Conservation (phyloP, 2,888 invertebrate genomes). For the Drosophila dives region DNA sequence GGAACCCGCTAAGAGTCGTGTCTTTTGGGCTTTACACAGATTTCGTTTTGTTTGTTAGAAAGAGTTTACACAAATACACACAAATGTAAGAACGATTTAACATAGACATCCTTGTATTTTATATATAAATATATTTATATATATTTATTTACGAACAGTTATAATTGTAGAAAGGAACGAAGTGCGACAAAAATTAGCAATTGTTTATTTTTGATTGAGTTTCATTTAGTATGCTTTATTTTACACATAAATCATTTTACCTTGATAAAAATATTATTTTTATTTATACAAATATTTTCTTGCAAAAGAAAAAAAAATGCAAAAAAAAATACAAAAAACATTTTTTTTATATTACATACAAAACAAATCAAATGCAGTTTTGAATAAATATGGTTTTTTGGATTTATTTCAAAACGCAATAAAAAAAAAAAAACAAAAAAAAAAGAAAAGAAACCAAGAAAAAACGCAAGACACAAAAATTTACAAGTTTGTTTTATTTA, state of each 20-base stretch:
- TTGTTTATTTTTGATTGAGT: constrained; percentile 55
- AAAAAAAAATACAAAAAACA: constrained; percentile 45
- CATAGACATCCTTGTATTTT: constrained; percentile 16
- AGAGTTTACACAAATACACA: constrained; percentile 10
- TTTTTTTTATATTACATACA: constrained; percentile 58
- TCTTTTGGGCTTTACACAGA: neutral
- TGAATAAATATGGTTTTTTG: constrained; percentile 84
- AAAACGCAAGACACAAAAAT: constrained; percentile 63
- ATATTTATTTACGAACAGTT: constrained; percentile 37
- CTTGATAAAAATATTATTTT: constrained; percentile 49
- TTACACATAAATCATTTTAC: constrained; percentile 44
- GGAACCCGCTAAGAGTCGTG: neutral
- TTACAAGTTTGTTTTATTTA: constrained; percentile 64
- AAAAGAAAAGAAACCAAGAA: constrained; percentile 50
- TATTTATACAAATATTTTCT: constrained; percentile 55
- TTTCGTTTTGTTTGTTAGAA: constrained; percentile 11
- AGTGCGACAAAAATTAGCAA: constrained; percentile 33
- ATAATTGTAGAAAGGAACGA: constrained; percentile 28
- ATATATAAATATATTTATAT: constrained; percentile 1
- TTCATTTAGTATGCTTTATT: constrained; percentile 53
- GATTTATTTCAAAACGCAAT: constrained; percentile 83
- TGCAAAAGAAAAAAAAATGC: constrained; percentile 47
- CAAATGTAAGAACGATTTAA: constrained; percentile 10
- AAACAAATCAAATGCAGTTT: constrained; percentile 70
- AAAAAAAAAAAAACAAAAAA: constrained; percentile 55